Conservation (phyloP, 1,140 invertebrate genomes). For the Nomia melanderi region DNA sequence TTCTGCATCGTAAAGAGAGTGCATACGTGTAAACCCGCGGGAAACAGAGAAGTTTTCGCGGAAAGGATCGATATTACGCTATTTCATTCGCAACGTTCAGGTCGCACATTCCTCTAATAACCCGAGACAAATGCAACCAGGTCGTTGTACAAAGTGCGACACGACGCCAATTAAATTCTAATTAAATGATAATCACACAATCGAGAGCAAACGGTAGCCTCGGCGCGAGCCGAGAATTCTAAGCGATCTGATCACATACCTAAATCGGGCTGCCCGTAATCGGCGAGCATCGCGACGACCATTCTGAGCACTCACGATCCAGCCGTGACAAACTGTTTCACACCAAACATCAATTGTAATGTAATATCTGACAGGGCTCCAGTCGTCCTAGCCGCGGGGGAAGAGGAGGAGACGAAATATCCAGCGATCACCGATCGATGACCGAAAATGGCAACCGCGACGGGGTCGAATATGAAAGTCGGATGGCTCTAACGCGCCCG, state of each 20-base stretch:
- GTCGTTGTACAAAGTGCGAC: too few species aligned
- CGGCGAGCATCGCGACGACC: slow-evolving; percentile 72
- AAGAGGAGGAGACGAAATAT: slow-evolving; percentile 30
- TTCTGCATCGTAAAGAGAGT: neutral
- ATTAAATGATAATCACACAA: neutral
- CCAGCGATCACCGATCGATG: neutral
- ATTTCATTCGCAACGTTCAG: neutral
- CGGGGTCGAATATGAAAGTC: slow-evolving; percentile 32
- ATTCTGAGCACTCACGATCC: slow-evolving; percentile 55
- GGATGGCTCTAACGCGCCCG: slow-evolving; percentile 2
- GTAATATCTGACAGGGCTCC: neutral
- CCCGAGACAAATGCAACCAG: neutral
- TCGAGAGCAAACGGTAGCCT: neutral
- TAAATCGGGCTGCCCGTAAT: slow-evolving; percentile 67
- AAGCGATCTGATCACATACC: slow-evolving; percentile 60
- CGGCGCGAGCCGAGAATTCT: neutral
- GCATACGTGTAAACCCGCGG: neutral
- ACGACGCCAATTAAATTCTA: too few species aligned
- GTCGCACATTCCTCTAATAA: neutral
- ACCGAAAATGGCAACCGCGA: slow-evolving; percentile 34
- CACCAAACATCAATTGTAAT: slow-evolving; percentile 27
- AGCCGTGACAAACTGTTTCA: slow-evolving; percentile 40
- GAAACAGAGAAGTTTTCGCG: neutral
- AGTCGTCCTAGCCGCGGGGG: neutral
- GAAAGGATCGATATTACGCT: slow-evolving; percentile 24